Base-by-base conservation (phyloP, 2,888 invertebrate species). In the Drosophila niveifrons region DNA sequence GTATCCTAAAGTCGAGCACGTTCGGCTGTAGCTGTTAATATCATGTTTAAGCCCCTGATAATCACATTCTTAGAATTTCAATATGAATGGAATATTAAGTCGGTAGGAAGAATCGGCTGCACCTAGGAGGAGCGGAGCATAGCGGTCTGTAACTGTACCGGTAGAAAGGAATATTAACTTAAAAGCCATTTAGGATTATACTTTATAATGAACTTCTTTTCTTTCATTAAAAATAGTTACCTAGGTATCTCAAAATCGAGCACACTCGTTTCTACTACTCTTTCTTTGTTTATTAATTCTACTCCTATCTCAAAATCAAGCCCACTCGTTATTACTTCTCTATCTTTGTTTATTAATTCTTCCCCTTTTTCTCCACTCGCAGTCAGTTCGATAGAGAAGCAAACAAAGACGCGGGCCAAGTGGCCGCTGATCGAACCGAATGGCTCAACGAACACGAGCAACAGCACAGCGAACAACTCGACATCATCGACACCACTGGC, bases 301-400 rank as follows among this genome's bases (percentile, higher is more conserved):
- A 8, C 7, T 4, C 13, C 7, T 7, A 13, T 2, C 56, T 1
- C 23, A n/a, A n/a, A n/a, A n/a, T n/a, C n/a, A n/a, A n/a, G n/a
- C 23, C 17, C 11, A 2, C 18, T 11, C 18, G 1, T n/a, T n/a
- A n/a, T n/a, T n/a, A n/a, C n/a, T 23, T 34, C 34, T n/a, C 36
- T n/a, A 1, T n/a, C 0, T n/a, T 0, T n/a, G n/a, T n/a, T n/a
- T n/a, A 6, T n/a, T n/a, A 3, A 1, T 36, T 36, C 1, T 2
- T 9, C 7, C 4, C 13, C 7, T 7, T 15, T 2, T 58, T 1
- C 23, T 29, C 17, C 11, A 2, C 18, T 11, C 18, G 1, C 71
- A 92, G 92, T 92, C 58, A 92, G 92, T 82, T 92, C 92, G 36
- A 92, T 92, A 66, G 92, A 92, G 79, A 92, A 92, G 73, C 92